Percentiles rank a stretch among this genome's conserved stretches.
Evolutionary conservation across 2,797 vertebrate genomes (phyloP).

Genomic region (Lepus oiostolus): DNA sequence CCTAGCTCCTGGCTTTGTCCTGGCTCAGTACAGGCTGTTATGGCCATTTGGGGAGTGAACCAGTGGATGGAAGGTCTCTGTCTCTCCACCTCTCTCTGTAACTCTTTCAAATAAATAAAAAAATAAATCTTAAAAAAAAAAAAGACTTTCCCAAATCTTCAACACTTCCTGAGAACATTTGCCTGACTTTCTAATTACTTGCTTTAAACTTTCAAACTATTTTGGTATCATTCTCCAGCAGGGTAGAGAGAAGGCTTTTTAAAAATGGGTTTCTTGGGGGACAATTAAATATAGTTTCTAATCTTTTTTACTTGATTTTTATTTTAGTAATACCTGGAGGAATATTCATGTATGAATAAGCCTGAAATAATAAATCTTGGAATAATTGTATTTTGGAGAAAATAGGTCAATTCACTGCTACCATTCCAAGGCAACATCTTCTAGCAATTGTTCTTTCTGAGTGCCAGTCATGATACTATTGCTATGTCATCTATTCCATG

Average conservation of each 20-base stretch:
- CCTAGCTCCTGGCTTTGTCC: no score
- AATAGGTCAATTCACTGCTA: constrained; percentile 75
- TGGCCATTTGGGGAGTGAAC: no score
- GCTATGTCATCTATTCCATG: background rate
- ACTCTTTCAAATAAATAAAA: no score
- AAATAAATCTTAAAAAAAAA: no score
- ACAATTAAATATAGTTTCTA: constrained; percentile 78
- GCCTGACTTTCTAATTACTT: constrained; percentile 51
- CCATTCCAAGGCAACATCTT: background rate
- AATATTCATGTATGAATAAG: constrained; percentile 74
- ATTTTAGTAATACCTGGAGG: constrained; percentile 73
- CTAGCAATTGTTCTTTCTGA: background rate
- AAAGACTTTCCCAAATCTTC: background rate
- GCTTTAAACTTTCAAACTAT: constrained; percentile 37
- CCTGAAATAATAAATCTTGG: constrained; percentile 66
- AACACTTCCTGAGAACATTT: background rate
- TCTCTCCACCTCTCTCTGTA: no score
- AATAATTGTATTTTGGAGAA: constrained; percentile 74
- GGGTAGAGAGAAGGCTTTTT: background rate
- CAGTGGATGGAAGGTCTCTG: no score
- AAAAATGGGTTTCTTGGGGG: constrained; percentile 62
- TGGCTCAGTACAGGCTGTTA: no score
- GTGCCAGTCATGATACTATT: background rate
- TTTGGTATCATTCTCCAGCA: constrained; percentile 34
- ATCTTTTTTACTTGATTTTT: constrained; percentile 78